Evolutionary conservation across 2,888 invertebrate genomes (phyloP).

Genomic region (Stenotaenia linearis): DNA sequence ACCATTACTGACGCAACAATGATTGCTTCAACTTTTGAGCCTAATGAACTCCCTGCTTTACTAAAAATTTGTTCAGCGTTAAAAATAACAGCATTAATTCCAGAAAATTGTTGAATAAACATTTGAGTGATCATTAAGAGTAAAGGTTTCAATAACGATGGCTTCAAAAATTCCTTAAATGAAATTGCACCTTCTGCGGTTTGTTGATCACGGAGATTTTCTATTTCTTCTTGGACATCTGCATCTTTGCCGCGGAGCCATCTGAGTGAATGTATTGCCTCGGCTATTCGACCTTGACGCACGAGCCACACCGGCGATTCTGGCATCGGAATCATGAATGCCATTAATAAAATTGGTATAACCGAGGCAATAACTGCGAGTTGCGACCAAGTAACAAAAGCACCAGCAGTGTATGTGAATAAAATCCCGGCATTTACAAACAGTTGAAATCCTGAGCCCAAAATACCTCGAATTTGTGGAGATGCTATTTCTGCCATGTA

Average conservation of each 20-base stretch:
- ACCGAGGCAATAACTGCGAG: constrained; percentile 72
- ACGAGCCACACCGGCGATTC: constrained; percentile 70
- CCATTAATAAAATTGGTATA: constrained; percentile 69
- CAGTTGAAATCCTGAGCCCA: constrained; percentile 84
- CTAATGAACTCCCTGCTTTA: constrained; percentile 58
- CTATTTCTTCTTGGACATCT: constrained; percentile 70
- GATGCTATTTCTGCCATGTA: constrained; percentile 91
- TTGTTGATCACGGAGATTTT: constrained; percentile 66
- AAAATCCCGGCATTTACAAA: constrained; percentile 79
- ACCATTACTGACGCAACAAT: constrained; percentile 78
- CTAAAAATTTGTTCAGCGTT: constrained; percentile 69
- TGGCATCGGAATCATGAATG: constrained; percentile 75
- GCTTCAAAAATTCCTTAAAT: constrained; percentile 59
- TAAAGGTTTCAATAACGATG: constrained; percentile 68
- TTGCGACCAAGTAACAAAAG: constrained; percentile 69
- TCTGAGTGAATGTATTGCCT: constrained; percentile 68
- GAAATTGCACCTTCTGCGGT: constrained; percentile 40
- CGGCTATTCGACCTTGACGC: constrained; percentile 53
- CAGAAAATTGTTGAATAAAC: constrained; percentile 89
- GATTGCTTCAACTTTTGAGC: constrained; percentile 61
- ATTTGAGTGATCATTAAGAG: constrained; percentile 78
- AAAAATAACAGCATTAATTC: constrained; percentile 77
- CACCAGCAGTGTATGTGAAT: constrained; percentile 58
- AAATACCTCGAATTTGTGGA: constrained; percentile 81
- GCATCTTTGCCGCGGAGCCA: constrained; percentile 75